These are phyloP conservation scores for Drosophila helvetica DNA, from an alignment of 2,888 invertebrate genomes.

Conservation along the genomic window DNA sequence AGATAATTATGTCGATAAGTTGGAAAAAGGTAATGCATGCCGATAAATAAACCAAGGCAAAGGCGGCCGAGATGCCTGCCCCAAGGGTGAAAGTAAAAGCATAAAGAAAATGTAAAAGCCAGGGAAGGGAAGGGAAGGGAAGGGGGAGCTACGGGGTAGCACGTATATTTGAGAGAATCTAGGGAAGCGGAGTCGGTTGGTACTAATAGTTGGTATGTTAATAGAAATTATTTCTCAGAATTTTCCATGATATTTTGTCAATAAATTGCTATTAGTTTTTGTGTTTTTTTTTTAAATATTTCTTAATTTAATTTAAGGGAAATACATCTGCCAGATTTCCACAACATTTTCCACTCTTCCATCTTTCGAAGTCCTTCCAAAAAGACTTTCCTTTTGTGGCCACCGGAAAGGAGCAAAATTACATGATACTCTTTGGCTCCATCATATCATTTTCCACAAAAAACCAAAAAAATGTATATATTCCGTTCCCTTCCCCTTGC, in stretches of 20 bases:
- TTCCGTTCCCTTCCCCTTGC: not conserved
- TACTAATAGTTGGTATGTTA: no score
- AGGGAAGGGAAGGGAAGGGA: not conserved
- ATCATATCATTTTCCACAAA: not conserved
- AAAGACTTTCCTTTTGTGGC: not conserved
- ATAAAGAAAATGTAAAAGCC: slow-evolving; percentile 11
- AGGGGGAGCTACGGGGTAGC: slow-evolving; percentile 4
- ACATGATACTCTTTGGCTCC: not conserved
- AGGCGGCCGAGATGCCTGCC: slow-evolving; percentile 19
- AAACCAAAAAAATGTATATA: not conserved
- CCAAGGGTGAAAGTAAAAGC: slow-evolving; percentile 30
- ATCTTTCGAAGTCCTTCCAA: not conserved
- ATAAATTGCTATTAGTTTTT: no score
- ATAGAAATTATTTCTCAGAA: not conserved
- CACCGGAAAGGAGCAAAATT: not conserved
- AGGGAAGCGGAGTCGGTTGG: not conserved
- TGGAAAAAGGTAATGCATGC: slow-evolving; percentile 69
- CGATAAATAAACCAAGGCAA: slow-evolving; percentile 52
- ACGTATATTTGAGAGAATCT: not conserved
- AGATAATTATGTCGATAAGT: slow-evolving; percentile 80
- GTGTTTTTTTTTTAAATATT: not conserved
- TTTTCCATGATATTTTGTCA: not conserved
- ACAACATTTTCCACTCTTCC: slow-evolving; percentile 1
- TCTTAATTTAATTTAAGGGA: not conserved
- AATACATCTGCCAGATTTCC: not conserved